Evolutionary conservation across 2,888 invertebrate species (phyloP).

Genomic region (Thelaira solivaga): DNA sequence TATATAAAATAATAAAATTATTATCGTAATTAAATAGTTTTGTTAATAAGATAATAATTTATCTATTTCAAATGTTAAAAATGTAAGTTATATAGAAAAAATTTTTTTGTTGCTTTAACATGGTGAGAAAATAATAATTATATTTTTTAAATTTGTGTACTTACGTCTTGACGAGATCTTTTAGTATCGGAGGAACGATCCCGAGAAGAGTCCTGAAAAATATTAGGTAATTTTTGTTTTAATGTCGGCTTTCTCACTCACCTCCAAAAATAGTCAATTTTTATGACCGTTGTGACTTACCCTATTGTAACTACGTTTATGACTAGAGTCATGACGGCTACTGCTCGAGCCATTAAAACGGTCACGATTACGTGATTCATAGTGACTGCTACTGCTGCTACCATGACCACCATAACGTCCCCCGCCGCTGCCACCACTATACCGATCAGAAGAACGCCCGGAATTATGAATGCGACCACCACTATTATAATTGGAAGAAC

Average conservation of each 20-base stretch:
- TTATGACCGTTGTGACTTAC: conserved; percentile 66
- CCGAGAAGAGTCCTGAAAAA: conserved; percentile 71
- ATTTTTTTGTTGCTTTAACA: conserved; percentile 17
- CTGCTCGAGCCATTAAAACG: conserved; percentile 63
- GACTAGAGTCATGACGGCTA: conserved; percentile 68
- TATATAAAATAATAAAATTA: conserved; percentile 66
- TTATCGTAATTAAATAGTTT: conserved; percentile 52
- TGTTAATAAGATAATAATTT: conserved; percentile 50
- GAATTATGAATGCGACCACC: conserved; percentile 72
- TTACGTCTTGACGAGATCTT: conserved; percentile 76
- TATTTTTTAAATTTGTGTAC: conserved; percentile 61
- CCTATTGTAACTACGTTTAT: conserved; percentile 72
- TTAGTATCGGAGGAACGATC: conserved; percentile 75
- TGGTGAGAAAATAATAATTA: conserved; percentile 11
- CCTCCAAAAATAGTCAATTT: neutral
- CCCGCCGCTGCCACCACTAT: conserved; percentile 68
- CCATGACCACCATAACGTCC: conserved; percentile 69
- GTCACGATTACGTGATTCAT: conserved; percentile 69
- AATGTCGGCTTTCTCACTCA: too few species aligned
- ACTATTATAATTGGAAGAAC: conserved; percentile 68
- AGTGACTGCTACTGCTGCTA: conserved; percentile 68
- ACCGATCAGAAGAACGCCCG: conserved; percentile 69
- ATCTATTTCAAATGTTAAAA: conserved; percentile 11
- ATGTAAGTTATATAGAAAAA: conserved; percentile 25
- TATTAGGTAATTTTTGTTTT: too few species aligned